phyloP scores from a whole-genome alignment of 2,888 invertebrate genomes.

The Leptogaster cylindrica region DNA sequence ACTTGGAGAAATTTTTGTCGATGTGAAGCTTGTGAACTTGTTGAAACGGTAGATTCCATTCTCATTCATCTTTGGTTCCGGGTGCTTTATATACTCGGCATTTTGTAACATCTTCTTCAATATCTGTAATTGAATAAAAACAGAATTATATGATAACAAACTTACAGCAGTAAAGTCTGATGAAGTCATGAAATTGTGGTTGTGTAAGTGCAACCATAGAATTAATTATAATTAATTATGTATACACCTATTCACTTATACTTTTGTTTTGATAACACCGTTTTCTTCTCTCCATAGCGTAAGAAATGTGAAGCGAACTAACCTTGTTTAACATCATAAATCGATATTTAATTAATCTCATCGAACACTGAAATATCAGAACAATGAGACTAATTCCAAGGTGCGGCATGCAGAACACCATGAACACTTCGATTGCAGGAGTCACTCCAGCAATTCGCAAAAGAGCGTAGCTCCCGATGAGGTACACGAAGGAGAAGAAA shows the following conservation, averaged over 20 bases:
- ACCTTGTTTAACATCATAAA: slow-evolving; percentile 58
- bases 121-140: not conserved
- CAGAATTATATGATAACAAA: too few species aligned
- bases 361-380: slow-evolving; percentile 56
- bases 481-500: slow-evolving; percentile 55
- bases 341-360: slow-evolving; percentile 55
- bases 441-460: slow-evolving; percentile 55
- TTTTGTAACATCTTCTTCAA: not conserved
- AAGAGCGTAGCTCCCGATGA: slow-evolving; percentile 56
- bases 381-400: slow-evolving; percentile 59
- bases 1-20: slow-evolving; percentile 5
- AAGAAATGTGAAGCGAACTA: slow-evolving; percentile 48
- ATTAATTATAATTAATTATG: too few species aligned
- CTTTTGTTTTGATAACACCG: too few species aligned
- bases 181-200: too few species aligned
- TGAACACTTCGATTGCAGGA: slow-evolving; percentile 58
- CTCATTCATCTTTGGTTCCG: too few species aligned
- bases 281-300: too few species aligned
- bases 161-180: too few species aligned
- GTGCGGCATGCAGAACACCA: slow-evolving; percentile 57
- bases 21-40: not conserved
- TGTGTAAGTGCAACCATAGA: too few species aligned
- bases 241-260: too few species aligned
- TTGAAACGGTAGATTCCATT: not conserved
- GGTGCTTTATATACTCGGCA: too few species aligned